phyloP scores from a whole-genome alignment of 92 coral and sea anemone genomes.

The Montipora capitata region DNA sequence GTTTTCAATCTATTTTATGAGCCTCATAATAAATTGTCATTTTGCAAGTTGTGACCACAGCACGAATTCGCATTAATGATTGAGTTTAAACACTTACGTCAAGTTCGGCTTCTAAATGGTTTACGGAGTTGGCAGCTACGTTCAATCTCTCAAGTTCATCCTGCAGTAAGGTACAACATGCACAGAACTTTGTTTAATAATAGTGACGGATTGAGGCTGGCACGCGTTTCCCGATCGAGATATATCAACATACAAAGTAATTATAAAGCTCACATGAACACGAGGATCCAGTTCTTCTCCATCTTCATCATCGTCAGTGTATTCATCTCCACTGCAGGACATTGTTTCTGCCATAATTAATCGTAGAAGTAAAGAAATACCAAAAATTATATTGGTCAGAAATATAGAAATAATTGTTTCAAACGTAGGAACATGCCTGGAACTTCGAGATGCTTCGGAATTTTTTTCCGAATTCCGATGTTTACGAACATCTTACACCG shows the following conservation, averaged over 20 bases:
- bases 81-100: conserved; percentile 80
- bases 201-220: no score
- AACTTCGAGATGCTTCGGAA: conserved; percentile 26
- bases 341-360: conserved; percentile 71
- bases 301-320: conserved; percentile 85
- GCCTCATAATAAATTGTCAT: no score
- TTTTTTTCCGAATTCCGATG: background rate
- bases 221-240: no score
- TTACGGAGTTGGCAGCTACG: conserved; percentile 94
- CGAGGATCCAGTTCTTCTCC: conserved; percentile 96
- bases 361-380: no score
- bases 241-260: no score
- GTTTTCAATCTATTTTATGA: no score
- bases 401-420: no score
- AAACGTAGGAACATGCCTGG: background rate
- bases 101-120: conserved; percentile 95
- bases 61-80: background rate
- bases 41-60: no score
- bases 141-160: conserved; percentile 93
- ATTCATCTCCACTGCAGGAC: conserved; percentile 77
- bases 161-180: conserved; percentile 36
- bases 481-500: conserved; percentile 15
- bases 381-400: no score
- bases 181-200: no score
- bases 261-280: conserved; percentile 79